phyloP scores from a whole-genome alignment of 2,797 vertebrate genomes.

The Sebastes baramenuke region DNA sequence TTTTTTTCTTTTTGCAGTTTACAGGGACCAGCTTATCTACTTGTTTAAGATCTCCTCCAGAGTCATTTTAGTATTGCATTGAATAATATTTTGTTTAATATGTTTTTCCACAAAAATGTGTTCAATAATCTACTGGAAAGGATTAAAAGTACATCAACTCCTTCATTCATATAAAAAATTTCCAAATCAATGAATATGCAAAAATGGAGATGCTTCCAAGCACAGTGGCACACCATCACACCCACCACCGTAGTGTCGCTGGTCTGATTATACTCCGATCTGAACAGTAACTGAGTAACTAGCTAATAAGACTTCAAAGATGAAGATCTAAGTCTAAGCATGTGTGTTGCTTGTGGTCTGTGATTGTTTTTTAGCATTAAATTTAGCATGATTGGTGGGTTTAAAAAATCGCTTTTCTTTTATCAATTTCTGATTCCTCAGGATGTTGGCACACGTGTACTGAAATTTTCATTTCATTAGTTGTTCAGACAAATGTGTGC shows the following conservation, averaged over 20 bases:
- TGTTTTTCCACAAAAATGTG: constrained; percentile 2
- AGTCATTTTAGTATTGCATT: neutral
- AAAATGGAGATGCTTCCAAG: neutral
- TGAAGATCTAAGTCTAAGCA: neutral
- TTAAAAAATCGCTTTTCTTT: constrained; percentile 8
- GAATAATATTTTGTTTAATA: neutral
- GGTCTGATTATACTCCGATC: constrained; percentile 7
- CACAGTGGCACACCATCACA: neutral
- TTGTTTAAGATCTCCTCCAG: neutral
- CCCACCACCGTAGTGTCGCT: constrained; percentile 4
- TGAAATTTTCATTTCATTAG: neutral
- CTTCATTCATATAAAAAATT: constrained; percentile 32
- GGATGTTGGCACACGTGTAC: neutral
- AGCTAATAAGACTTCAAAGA: constrained; percentile 5
- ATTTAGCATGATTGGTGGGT: neutral
- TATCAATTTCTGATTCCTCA: constrained; percentile 3
- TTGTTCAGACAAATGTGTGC: neutral
- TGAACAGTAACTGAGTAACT: neutral
- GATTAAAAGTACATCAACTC: constrained; percentile 23
- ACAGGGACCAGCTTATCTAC: neutral
- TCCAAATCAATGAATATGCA: constrained; percentile 39
- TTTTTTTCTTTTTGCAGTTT: neutral
- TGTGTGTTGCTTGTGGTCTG: neutral
- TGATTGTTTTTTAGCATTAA: neutral
- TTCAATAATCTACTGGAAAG: constrained; percentile 14